Evolutionary conservation across 2,888 invertebrate genomes (phyloP), one percentile per base, ranked within the genome.

Genomic region (Coecobrya sp.): DNA sequence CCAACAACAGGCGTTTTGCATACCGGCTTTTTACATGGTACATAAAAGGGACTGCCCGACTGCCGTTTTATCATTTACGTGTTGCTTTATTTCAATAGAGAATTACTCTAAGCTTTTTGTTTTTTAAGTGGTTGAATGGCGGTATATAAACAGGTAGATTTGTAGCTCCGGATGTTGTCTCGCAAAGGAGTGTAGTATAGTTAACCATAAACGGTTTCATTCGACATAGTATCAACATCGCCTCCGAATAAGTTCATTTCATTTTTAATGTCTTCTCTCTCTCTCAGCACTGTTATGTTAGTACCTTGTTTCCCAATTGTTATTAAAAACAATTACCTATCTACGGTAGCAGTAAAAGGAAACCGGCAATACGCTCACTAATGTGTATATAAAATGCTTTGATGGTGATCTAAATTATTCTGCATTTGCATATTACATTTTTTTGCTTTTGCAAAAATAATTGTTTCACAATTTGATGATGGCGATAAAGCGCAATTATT

Each of bases 111-210:
- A 52, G 52, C 19, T 81, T 55, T 81, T 81, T 65, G 36, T 84
- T 30, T 13, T 45, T 76, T 16, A 22, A 73, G 73, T 27, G 59
- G 87, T 87, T 84, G 25, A 27, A 13, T 62, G 22, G 49, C 59
- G 42, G 49, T 89, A 52, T 36, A 70, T n/a, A 70, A 70, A 19
- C 19, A 5, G 36, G 30, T 70, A 30, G 30, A 10, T 16, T 70
- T 76, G 85, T 85, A 59, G 42, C 90, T 73, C 90, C 85, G 90
- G 90, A 90, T 90, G 85, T 62, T 85, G 49, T 76, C 73, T 73
- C 62, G 30, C 30, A 19, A 16, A 30, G 30, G 59, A 0, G 65
- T 16, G 25, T 11, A 22, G 65, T 16, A 52, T 11, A 22, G 16
- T 11, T 0, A 8, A n/a, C 16, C 19, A 19, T 65, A 59, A 65